Evolutionary conservation across 2,888 invertebrate genomes (phyloP).

Genomic region (Hydroisotoma schaefferi): DNA sequence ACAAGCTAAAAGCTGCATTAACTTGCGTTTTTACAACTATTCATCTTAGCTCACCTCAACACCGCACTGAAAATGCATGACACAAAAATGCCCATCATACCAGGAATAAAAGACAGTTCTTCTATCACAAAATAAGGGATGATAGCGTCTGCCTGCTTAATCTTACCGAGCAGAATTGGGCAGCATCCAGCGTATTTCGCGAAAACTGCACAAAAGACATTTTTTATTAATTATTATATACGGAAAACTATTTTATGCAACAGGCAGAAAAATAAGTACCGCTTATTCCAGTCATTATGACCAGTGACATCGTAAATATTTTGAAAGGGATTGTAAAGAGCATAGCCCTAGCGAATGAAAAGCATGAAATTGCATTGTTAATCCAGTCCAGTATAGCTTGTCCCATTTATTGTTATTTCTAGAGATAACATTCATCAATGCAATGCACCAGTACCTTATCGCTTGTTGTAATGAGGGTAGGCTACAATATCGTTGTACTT

Average conservation of each 20-base stretch:
- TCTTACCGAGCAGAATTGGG: conserved; percentile 37
- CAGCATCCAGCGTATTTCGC: conserved; percentile 41
- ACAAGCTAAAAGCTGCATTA: conserved; percentile 2
- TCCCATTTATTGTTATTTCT: no score
- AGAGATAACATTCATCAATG: not conserved
- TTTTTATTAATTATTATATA: not conserved
- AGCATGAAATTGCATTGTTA: not conserved
- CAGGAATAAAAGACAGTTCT: conserved; percentile 35
- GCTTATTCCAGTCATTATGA: conserved; percentile 27
- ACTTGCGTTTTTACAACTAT: not conserved
- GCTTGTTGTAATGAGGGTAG: conserved; percentile 29
- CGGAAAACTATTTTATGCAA: not conserved
- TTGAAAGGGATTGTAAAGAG: conserved; percentile 25
- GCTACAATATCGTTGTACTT: conserved; percentile 44
- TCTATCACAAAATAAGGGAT: conserved; percentile 43
- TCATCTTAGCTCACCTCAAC: conserved; percentile 36
- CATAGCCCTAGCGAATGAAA: conserved; percentile 15
- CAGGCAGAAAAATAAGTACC: conserved; percentile 9
- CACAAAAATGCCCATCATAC: conserved; percentile 44
- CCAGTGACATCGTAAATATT: conserved; percentile 24
- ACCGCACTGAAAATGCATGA: conserved; percentile 44
- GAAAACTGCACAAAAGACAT: not conserved
- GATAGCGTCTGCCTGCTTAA: conserved; percentile 36
- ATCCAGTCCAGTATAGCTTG: no score
- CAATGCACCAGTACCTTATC: conserved; percentile 18